Evolutionary conservation across 1,140 invertebrate genomes (phyloP).

Genomic region (Pachypsylla venusta): DNA sequence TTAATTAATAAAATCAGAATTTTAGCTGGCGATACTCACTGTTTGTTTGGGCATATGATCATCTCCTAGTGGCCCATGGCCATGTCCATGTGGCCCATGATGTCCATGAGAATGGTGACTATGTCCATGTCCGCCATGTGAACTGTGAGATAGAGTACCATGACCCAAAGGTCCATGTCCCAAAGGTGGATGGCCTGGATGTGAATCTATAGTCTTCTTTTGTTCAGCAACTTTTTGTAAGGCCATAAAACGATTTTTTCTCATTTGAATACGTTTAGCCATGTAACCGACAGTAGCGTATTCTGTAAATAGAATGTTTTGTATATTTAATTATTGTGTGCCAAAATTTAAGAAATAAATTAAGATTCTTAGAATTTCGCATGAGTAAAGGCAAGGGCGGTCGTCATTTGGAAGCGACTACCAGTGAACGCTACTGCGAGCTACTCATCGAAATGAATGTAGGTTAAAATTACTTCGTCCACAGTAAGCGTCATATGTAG

Average conservation of each 20-base stretch:
- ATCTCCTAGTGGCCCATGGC: slow-evolving; percentile 15
- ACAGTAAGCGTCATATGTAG: too few species aligned
- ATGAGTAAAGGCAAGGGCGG: too few species aligned
- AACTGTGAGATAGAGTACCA: background rate
- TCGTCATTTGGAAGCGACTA: too few species aligned
- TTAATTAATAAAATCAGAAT: too few species aligned
- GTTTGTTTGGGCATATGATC: slow-evolving; percentile 60
- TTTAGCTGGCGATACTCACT: slow-evolving; percentile 41
- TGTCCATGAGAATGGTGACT: slow-evolving; percentile 3
- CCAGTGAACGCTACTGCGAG: too few species aligned
- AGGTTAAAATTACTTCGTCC: too few species aligned
- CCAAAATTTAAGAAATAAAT: too few species aligned
- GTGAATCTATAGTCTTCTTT: slow-evolving; percentile 51
- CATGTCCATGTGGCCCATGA: slow-evolving; percentile 14
- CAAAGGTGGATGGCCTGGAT: slow-evolving; percentile 33
- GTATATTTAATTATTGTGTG: too few species aligned
- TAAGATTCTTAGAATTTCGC: too few species aligned
- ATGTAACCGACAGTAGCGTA: slow-evolving; percentile 90
- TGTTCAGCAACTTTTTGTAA: slow-evolving; percentile 80
- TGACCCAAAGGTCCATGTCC: slow-evolving; percentile 9
- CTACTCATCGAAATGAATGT: too few species aligned
- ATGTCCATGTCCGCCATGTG: background rate
- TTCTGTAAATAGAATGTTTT: slow-evolving; percentile 60
- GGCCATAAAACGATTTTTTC: slow-evolving; percentile 72
- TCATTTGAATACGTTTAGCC: slow-evolving; percentile 88